Conservation (phyloP, 2,113 vertebrate genomes). For the Channa maculata region DNA sequence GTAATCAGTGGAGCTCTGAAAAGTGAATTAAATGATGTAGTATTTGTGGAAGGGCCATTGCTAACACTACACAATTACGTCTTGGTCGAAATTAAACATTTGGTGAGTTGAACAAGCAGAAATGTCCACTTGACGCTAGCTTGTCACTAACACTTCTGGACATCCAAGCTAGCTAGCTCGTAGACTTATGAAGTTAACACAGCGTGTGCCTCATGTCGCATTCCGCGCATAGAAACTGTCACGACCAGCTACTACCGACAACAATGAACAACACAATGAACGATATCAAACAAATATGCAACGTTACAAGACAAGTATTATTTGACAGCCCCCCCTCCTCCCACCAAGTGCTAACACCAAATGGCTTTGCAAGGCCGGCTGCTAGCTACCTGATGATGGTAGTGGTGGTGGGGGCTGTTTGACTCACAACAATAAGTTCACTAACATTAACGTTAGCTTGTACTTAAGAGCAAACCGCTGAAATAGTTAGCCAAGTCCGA, state of each 20-base stretch:
- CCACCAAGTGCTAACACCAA: slow-evolving; percentile 20
- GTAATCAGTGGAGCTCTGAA: not conserved
- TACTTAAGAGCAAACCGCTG: not conserved
- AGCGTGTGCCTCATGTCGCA: slow-evolving; percentile 10
- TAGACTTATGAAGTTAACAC: slow-evolving; percentile 30
- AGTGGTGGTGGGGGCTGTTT: slow-evolving; percentile 23
- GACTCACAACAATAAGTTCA: slow-evolving; percentile 56
- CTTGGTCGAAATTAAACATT: slow-evolving; percentile 4
- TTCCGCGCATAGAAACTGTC: not conserved
- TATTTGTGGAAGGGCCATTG: not conserved
- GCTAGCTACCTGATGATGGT: slow-evolving; percentile 51
- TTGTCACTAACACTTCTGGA: slow-evolving; percentile 25
- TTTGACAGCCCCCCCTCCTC: slow-evolving; percentile 37
- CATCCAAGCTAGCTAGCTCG: slow-evolving; percentile 14
- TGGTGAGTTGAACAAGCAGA: not conserved
- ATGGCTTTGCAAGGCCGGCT: slow-evolving; percentile 61
- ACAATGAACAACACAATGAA: not conserved
- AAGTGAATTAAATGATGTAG: not conserved
- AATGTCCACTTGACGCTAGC: slow-evolving; percentile 34
- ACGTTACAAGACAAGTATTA: not conserved
- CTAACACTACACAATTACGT: not conserved
- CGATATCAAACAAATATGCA: not conserved
- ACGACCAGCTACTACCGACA: not conserved
- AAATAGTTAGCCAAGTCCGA: not conserved
- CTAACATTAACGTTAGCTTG: slow-evolving; percentile 22